Percentiles rank a stretch among this genome's conserved stretches.
Evolutionary conservation across 2,797 vertebrate genomes (phyloP).

Genomic region (Arrhamphus sclerolepis): DNA sequence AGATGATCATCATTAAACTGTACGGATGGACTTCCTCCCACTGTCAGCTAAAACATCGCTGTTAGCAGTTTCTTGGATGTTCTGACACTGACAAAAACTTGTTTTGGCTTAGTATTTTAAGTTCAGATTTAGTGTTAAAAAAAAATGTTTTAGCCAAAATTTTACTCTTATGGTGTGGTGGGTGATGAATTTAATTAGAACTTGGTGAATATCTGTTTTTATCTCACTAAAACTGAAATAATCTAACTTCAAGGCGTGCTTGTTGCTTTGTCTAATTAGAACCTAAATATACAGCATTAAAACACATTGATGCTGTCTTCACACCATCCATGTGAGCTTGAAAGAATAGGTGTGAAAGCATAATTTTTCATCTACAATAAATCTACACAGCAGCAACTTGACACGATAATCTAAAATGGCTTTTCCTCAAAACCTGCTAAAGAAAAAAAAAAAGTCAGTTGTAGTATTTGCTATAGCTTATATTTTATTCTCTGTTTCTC

Average conservation of each 20-base stretch:
- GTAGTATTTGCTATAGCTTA: conserved; percentile 27
- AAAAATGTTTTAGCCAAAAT: no score
- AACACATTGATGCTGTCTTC: conserved; percentile 11
- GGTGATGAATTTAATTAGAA: no score
- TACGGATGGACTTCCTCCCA: conserved; percentile 59
- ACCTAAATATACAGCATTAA: conserved; percentile 17
- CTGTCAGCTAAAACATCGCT: conserved; percentile 43
- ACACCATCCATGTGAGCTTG: conserved; percentile 1
- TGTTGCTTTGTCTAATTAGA: not conserved
- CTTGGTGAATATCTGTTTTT: not conserved
- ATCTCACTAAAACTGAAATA: not conserved
- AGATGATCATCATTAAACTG: conserved; percentile 74
- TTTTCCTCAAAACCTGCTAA: conserved; percentile 21
- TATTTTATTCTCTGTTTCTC: conserved; percentile 28
- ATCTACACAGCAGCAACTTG: conserved; percentile 4
- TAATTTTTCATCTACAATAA: conserved; percentile 13
- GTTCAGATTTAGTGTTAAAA: not conserved
- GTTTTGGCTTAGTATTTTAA: not conserved
- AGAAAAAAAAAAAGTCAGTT: conserved; percentile 4
- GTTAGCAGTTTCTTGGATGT: conserved; percentile 22
- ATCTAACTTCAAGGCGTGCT: not conserved
- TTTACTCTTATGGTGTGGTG: not conserved
- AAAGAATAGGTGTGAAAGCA: conserved; percentile 13
- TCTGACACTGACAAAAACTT: conserved; percentile 24
- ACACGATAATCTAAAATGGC: conserved; percentile 21